Base-by-base conservation (phyloP, 1,140 invertebrate species). In the Macrobrachium nipponense region DNA sequence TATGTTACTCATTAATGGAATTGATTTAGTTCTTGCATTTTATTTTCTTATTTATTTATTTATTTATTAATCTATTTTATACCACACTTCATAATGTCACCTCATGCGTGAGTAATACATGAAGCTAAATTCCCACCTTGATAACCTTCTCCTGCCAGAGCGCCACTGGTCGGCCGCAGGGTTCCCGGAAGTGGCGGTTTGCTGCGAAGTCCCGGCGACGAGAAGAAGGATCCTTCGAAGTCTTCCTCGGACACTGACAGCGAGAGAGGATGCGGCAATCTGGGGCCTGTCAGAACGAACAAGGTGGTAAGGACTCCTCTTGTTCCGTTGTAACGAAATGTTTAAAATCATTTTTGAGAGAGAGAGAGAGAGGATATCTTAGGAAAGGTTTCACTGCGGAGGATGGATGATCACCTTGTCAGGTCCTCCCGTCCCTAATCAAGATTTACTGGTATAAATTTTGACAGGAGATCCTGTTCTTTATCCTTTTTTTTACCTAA, bases 181-280 rank as follows among this genome's bases (percentile, higher is more conserved):
- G 72, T 27, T 15, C 51, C 81, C 15, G 73, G 73, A 20, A 61
- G 60, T 3, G 72, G 15, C 15, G 80, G 66, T 3, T 20, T 68
- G 27, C 23, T 76, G 17, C 43, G 83, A 27, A 86, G 83, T 64
- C 77, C 88, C 2, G 81, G 85, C 15, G 88, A 89, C 62, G 88
- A 89, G 64, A 89, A 89, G 70, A 84, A 85, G 78, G 88, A 89
- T 18, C 84, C 85, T 8, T 85, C 86, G 5, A 89, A 89, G 77
- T 89, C 88, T 15, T 89, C 88, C 51, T 89, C 88, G 15, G 88
- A 89, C 72, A 89, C 85, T 7, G 88, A 89, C 85, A 89, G 88
- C 59, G 88, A 89, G 59, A 80, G 80, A 68, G 88, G 88, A 51
- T 43, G 59, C 15, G 80, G 36, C 2, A 27, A 43, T n/a, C 73